Conservation (phyloP, 2,113 vertebrate species). For the Tonatia bakeri region DNA sequence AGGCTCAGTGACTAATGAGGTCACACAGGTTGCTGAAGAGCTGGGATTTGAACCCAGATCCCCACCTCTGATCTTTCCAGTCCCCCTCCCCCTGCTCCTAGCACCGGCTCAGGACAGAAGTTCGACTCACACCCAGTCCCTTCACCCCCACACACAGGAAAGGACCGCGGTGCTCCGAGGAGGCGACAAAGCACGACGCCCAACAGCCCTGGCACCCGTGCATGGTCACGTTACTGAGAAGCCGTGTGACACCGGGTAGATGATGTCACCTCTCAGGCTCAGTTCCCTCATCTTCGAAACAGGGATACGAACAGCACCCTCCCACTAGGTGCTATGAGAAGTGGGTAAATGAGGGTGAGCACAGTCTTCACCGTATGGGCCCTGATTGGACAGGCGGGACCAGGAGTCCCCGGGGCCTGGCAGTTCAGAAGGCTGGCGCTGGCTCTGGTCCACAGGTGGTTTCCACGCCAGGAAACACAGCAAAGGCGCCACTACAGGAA, state of each 20-base stretch:
- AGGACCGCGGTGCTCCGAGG: neutral
- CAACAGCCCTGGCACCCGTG: rapidly evolving
- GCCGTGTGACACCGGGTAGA: neutral
- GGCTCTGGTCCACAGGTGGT: neutral
- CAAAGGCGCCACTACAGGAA: neutral
- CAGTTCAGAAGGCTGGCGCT: neutral
- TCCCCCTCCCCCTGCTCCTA: neutral
- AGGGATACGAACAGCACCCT: rapidly evolving
- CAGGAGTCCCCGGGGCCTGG: neutral
- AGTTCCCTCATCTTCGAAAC: neutral
- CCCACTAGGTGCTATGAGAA: neutral
- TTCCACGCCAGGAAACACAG: neutral
- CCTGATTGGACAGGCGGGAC: rapidly evolving
- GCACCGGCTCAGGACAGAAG: neutral
- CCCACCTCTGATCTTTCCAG: neutral
- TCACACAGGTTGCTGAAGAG: neutral
- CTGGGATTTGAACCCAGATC: neutral
- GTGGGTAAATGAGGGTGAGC: rapidly evolving
- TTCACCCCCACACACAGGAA: neutral
- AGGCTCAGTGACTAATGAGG: neutral
- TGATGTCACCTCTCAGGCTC: neutral
- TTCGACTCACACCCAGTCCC: neutral
- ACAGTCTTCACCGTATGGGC: neutral
- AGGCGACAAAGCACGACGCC: neutral
- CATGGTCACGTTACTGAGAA: neutral